Conservation (phyloP, 2,888 invertebrate species). For the Serrognathus titanus region DNA sequence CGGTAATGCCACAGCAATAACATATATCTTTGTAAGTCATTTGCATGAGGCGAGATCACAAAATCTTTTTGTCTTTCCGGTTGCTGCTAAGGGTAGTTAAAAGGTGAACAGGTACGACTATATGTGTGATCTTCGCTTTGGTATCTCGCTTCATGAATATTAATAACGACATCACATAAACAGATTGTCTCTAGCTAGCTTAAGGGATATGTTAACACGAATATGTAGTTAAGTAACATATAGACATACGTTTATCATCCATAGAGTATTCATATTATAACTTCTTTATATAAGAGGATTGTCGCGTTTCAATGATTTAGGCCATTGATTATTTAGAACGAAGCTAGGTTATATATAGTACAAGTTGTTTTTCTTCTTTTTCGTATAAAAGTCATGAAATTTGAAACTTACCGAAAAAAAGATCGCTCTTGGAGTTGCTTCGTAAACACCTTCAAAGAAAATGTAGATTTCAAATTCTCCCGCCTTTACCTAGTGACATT, state of each 20-base stretch:
- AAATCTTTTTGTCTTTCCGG: background rate
- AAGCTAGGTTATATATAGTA: slow-evolving; percentile 31
- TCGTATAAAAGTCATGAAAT: slow-evolving; percentile 33
- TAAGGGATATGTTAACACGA: slow-evolving; percentile 40
- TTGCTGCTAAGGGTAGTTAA: background rate
- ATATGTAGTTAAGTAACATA: slow-evolving; percentile 28
- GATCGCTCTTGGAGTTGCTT: too few species aligned
- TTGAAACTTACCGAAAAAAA: too few species aligned
- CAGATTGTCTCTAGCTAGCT: slow-evolving; percentile 48
- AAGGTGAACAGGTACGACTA: background rate
- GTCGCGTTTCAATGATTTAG: slow-evolving; percentile 48
- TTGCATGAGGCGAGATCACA: slow-evolving; percentile 7
- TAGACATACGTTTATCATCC: slow-evolving; percentile 1
- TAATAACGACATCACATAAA: slow-evolving; percentile 39
- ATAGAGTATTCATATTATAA: slow-evolving; percentile 14
- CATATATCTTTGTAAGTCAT: slow-evolving; percentile 25
- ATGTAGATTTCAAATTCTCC: too few species aligned
- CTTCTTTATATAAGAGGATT: slow-evolving; percentile 38
- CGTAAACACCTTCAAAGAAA: too few species aligned
- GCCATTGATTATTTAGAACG: slow-evolving; percentile 46
- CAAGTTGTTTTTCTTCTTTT: slow-evolving; percentile 17
- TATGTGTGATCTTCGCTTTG: background rate
- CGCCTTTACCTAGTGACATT: too few species aligned
- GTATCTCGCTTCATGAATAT: background rate
- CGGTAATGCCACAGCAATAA: slow-evolving; percentile 36